Conservation (phyloP, 2,888 invertebrate genomes). For the Silvanus unidentatus region DNA sequence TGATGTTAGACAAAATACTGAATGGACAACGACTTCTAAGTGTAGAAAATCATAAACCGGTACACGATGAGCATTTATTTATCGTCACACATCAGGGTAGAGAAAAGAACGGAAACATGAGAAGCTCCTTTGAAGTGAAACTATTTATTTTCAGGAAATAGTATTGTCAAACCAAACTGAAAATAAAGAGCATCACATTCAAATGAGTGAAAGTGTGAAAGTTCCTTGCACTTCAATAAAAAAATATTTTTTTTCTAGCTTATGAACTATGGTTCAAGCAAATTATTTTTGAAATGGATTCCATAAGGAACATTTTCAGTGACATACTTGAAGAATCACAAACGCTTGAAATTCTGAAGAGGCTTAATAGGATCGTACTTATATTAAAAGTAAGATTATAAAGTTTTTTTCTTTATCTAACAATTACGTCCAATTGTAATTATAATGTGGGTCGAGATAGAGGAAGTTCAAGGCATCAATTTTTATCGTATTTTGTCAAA, state of each 20-base stretch:
- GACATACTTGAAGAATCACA: slow-evolving; percentile 79
- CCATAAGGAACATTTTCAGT: slow-evolving; percentile 76
- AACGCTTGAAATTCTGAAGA: slow-evolving; percentile 86
- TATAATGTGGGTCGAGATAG: neutral
- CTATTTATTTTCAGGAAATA: no score
- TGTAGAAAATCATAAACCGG: slow-evolving; percentile 62
- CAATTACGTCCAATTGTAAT: no score
- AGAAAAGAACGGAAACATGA: no score
- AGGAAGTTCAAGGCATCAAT: no score
- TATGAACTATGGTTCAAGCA: slow-evolving; percentile 99
- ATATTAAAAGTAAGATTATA: slow-evolving; percentile 73
- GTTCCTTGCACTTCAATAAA: no score
- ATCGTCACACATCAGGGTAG: slow-evolving; percentile 98
- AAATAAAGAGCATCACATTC: neutral
- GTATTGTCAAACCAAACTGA: no score
- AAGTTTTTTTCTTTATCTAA: no score
- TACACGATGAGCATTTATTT: slow-evolving; percentile 96
- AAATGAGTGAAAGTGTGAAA: neutral
- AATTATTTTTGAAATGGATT: slow-evolving; percentile 94
- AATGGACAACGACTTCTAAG: slow-evolving; percentile 77
- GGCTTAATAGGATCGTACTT: slow-evolving; percentile 84
- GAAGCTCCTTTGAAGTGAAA: no score
- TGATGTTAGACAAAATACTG: slow-evolving; percentile 83
- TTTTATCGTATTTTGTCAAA: no score
- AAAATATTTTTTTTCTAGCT: slow-evolving; percentile 54